phyloP scores from a whole-genome alignment of 1,140 invertebrate species.

The Drosophila pachea region DNA sequence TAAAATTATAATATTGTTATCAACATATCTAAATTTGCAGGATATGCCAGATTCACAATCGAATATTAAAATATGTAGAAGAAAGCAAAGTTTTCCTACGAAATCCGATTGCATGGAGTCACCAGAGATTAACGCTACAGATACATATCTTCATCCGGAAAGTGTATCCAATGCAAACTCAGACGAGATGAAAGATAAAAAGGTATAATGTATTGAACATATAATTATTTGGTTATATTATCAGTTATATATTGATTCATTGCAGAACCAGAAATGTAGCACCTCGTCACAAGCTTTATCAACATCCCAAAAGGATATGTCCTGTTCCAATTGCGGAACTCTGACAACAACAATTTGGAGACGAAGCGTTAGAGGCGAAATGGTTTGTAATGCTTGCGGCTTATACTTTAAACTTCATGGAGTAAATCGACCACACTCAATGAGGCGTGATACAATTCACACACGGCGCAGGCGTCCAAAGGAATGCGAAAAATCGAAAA shows the following conservation, averaged over 20 bases:
- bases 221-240: background rate
- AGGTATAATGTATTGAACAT: slow-evolving; percentile 25
- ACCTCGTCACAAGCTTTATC: slow-evolving; percentile 40
- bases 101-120: slow-evolving; percentile 65
- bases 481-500: slow-evolving; percentile 81
- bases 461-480: slow-evolving; percentile 94
- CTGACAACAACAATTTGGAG: slow-evolving; percentile 95
- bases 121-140: slow-evolving; percentile 45
- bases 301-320: slow-evolving; percentile 83
- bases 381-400: slow-evolving; percentile 97
- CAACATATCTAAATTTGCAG: too few relatives aligned
- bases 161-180: slow-evolving; percentile 25
- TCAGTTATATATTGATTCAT: background rate
- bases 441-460: slow-evolving; percentile 98
- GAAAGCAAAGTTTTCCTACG: slow-evolving; percentile 77
- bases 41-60: slow-evolving; percentile 64
- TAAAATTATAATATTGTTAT: slow-evolving; percentile 2
- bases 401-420: slow-evolving; percentile 96
- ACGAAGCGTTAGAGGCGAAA: slow-evolving; percentile 91
- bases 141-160: slow-evolving; percentile 49
- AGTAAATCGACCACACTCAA: slow-evolving; percentile 93
- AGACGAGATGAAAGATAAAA: slow-evolving; percentile 65
- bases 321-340: slow-evolving; percentile 91
- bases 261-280: slow-evolving; percentile 50
- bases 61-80: slow-evolving; percentile 66